Percentiles rank a stretch among this genome's conserved stretches.
Conservation (phyloP, 2,797 vertebrate species). For the Schizopygopsis pylzovi region DNA sequence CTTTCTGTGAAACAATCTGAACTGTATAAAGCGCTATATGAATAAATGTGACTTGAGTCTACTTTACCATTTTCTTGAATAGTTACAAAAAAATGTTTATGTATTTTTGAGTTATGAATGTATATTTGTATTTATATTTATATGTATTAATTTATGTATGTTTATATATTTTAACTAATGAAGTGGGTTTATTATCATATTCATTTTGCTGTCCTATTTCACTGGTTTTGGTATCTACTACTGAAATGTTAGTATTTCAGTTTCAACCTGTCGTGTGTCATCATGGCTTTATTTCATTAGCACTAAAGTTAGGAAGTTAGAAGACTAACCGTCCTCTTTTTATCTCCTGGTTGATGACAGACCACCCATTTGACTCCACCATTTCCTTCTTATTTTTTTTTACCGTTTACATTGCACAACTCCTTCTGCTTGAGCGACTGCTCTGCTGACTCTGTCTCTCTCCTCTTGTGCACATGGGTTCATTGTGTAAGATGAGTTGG, state of each 20-base stretch:
- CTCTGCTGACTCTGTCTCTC: not conserved
- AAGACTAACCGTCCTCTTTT: not conserved
- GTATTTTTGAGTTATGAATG: too few species aligned
- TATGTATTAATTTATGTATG: not conserved
- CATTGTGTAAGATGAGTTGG: conserved; percentile 18
- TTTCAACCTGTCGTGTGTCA: not conserved
- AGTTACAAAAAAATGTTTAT: not conserved
- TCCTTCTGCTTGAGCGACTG: not conserved
- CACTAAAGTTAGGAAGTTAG: not conserved
- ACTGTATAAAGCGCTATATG: too few species aligned
- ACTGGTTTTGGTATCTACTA: not conserved
- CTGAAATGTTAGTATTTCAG: not conserved
- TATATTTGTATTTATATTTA: not conserved
- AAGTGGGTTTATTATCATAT: not conserved
- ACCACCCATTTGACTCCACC: not conserved
- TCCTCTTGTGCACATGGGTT: conserved; percentile 1
- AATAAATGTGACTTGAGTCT: too few species aligned
- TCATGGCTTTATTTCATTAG: not conserved
- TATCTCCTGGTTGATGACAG: not conserved
- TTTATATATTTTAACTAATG: not conserved
- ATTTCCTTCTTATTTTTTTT: not conserved
- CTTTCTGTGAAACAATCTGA: not conserved
- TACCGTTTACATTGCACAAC: not conserved
- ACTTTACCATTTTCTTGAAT: not conserved
- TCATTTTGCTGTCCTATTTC: not conserved